These are phyloP conservation scores for Cyclophora punctaria DNA, from an alignment of 2,888 invertebrate genomes.

Conservation along the genomic window DNA sequence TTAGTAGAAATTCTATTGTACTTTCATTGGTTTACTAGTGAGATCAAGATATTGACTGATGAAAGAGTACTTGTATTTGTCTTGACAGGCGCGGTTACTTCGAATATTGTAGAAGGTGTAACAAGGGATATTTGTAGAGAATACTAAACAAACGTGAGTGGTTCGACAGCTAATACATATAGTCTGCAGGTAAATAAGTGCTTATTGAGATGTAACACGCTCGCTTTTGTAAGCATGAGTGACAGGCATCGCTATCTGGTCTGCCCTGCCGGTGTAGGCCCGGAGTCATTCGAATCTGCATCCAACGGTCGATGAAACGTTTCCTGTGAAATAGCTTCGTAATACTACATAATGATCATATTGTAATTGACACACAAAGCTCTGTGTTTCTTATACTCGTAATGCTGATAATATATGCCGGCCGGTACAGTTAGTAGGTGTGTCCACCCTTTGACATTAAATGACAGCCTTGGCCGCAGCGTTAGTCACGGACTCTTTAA, in stretches of 20 bases:
- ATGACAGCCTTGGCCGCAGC: conserved; percentile 15
- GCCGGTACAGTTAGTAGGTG: conserved; percentile 25
- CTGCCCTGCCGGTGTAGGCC: conserved; percentile 19
- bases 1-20: conserved; percentile 10
- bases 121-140: conserved; percentile 12
- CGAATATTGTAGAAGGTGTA: neutral
- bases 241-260: conserved; percentile 35
- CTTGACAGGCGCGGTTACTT: neutral
- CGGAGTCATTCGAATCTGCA: conserved; percentile 35
- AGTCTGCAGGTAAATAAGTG: conserved; percentile 34
- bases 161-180: conserved; percentile 25
- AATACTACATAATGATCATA: conserved; percentile 38
- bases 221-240: conserved; percentile 45
- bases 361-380: conserved; percentile 34
- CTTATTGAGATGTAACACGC: conserved; percentile 39
- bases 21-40: conserved; percentile 4
- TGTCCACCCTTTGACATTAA: conserved; percentile 22
- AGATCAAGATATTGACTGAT: conserved; percentile 6
- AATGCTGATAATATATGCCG: conserved; percentile 27
- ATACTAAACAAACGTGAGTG: conserved; percentile 15
- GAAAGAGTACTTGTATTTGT: conserved; percentile 6
- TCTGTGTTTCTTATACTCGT: conserved; percentile 24
- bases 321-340: conserved; percentile 39
- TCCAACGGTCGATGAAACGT: conserved; percentile 41
- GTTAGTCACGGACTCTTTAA: neutral